A percentile compares a stretch with the other conserved stretches of the same genome.
These are phyloP conservation scores for Zoanthus sansibaricus DNA, from an alignment of 92 coral and sea anemone genomes.

Conservation along the genomic window DNA sequence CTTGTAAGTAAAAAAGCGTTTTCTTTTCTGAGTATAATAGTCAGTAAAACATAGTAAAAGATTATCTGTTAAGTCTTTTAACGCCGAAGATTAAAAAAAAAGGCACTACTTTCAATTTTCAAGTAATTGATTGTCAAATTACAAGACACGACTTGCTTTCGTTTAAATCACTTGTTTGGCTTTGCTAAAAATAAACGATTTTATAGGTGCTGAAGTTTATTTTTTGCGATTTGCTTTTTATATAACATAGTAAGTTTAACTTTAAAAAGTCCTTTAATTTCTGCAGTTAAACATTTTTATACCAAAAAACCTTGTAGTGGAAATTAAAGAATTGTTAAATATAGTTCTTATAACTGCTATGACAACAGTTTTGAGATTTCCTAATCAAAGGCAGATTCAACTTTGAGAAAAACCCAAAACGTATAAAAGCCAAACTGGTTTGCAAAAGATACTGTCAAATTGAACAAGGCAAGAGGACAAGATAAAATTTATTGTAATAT, in stretches of 20 bases:
- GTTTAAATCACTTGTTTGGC: slow-evolving; percentile 10
- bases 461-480: no score
- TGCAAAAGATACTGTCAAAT: no score
- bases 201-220: background rate
- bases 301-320: background rate
- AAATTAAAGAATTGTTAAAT: background rate
- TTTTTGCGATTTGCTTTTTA: background rate
- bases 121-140: slow-evolving; percentile 17
- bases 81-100: no score
- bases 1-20: background rate
- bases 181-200: background rate
- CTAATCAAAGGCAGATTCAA: no score
- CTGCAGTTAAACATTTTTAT: background rate
- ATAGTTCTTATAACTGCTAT: no score
- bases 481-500: no score
- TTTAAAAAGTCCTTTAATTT: background rate
- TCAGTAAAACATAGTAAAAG: no score
- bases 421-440: no score
- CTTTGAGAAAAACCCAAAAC: no score
- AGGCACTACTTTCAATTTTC: slow-evolving; percentile 12
- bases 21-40: background rate
- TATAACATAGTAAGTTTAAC: background rate
- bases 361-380: no score
- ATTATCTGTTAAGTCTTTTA: no score
- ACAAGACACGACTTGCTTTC: background rate